phyloP scores from a whole-genome alignment of 2,888 invertebrate species.

The Tortrix viridana region DNA sequence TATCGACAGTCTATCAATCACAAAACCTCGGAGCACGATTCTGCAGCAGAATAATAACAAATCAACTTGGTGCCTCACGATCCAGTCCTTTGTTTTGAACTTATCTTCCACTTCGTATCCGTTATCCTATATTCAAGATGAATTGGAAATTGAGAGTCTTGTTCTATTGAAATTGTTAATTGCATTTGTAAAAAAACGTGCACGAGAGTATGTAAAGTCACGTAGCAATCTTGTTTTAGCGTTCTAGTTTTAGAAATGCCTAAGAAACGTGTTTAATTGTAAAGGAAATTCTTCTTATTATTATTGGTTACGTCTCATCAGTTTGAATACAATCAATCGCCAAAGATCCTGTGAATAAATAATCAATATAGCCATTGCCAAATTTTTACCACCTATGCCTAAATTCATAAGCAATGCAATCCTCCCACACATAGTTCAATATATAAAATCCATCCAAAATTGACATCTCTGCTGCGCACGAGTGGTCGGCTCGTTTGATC shows the following conservation, averaged over 20 bases:
- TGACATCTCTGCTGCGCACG: slow-evolving; percentile 69
- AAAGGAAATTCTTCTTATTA: too few species aligned
- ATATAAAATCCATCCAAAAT: slow-evolving; percentile 52
- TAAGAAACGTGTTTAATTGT: too few species aligned
- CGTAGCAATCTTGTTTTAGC: background rate
- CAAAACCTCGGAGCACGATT: slow-evolving; percentile 70
- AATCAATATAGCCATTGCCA: slow-evolving; percentile 3
- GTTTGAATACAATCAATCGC: background rate
- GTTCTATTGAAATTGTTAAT: slow-evolving; percentile 31
- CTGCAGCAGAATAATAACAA: slow-evolving; percentile 74
- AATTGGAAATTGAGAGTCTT: slow-evolving; percentile 38
- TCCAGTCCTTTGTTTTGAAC: slow-evolving; percentile 70
- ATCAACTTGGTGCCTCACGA: slow-evolving; percentile 83
- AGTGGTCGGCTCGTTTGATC: slow-evolving; percentile 73
- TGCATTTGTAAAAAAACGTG: slow-evolving; percentile 32
- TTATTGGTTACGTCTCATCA: background rate
- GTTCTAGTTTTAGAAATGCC: too few species aligned
- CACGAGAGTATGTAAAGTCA: background rate
- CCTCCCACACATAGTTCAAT: slow-evolving; percentile 43
- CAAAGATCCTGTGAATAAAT: background rate
- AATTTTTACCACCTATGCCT: slow-evolving; percentile 23
- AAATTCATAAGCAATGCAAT: slow-evolving; percentile 42
- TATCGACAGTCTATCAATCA: slow-evolving; percentile 73
- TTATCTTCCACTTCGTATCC: slow-evolving; percentile 57
- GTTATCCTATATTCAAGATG: slow-evolving; percentile 63